Conservation (phyloP, 2,797 vertebrate genomes). For the Poecilia gillii region DNA sequence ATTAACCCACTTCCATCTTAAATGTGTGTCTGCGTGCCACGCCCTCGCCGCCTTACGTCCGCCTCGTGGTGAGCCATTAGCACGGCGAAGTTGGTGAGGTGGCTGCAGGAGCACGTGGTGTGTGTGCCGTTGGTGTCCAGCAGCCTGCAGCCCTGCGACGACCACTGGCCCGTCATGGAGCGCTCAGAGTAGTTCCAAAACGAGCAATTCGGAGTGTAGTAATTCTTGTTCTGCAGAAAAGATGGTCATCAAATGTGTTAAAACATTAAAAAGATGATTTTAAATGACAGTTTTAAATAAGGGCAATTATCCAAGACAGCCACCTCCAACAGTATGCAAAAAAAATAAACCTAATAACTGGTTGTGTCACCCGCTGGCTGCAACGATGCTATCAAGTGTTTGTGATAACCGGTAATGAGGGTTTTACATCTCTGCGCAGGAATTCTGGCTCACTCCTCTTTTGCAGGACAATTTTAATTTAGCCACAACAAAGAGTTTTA, state of each 20-base stretch:
- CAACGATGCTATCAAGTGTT: not conserved
- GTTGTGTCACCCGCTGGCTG: not conserved
- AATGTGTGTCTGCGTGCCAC: slow-evolving; percentile 23
- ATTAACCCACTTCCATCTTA: slow-evolving; percentile 56
- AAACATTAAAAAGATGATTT: not conserved
- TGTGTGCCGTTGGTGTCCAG: slow-evolving; percentile 91
- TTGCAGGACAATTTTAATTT: not conserved
- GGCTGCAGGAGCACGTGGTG: slow-evolving; percentile 94
- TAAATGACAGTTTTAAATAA: not conserved
- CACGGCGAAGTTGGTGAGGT: slow-evolving; percentile 95
- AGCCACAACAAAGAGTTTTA: not conserved
- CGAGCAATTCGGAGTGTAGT: slow-evolving; percentile 92
- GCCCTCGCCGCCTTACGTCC: slow-evolving; percentile 77
- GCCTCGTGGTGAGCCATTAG: slow-evolving; percentile 92
- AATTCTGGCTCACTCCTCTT: not conserved
- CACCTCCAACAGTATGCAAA: not conserved
- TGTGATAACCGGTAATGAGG: not conserved
- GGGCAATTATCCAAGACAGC: not conserved
- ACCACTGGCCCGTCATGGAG: slow-evolving; percentile 95
- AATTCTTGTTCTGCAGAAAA: slow-evolving; percentile 86
- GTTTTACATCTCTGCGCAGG: not conserved
- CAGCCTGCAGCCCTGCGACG: slow-evolving; percentile 92
- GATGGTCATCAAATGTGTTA: not conserved
- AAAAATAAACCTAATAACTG: not conserved
- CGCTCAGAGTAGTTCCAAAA: slow-evolving; percentile 98